Evolutionary conservation across 2,113 vertebrate genomes (phyloP).

Genomic region (Chionis minor): DNA sequence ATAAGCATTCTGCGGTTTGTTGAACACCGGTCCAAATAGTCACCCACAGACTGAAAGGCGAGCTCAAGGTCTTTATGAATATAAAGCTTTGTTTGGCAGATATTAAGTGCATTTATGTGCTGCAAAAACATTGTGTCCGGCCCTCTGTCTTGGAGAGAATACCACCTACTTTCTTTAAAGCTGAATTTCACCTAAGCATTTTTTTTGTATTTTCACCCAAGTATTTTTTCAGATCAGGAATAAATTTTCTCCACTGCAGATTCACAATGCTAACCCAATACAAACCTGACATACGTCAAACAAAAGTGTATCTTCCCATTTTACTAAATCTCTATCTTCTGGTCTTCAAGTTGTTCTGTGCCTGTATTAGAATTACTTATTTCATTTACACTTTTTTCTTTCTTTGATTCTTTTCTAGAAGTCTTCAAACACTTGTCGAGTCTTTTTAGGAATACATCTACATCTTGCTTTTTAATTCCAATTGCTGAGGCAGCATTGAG

Average conservation of each 20-base stretch:
- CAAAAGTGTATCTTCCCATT: background rate
- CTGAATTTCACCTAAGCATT: background rate
- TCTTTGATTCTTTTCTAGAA: slow-evolving; percentile 70
- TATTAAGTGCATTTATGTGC: background rate
- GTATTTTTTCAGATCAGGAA: background rate
- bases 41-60: background rate
- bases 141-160: background rate
- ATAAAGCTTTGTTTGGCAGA: background rate
- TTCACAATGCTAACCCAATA: background rate
- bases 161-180: background rate
- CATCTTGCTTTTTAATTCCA: slow-evolving; percentile 89
- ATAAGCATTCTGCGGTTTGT: background rate
- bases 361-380: background rate
- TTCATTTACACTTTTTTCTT: slow-evolving; percentile 2
- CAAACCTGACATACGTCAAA: background rate
- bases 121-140: background rate
- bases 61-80: background rate
- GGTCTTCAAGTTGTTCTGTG: slow-evolving; percentile 10
- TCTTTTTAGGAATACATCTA: slow-evolving; percentile 88
- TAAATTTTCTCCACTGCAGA: background rate
- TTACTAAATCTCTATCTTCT: slow-evolving; percentile 1
- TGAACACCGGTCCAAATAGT: background rate
- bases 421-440: slow-evolving; percentile 91
- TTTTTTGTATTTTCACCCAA: background rate
- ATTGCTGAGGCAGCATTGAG: slow-evolving; percentile 94